Evolutionary conservation across 2,797 vertebrate species (phyloP).

Genomic region (Apogon hyalosoma): DNA sequence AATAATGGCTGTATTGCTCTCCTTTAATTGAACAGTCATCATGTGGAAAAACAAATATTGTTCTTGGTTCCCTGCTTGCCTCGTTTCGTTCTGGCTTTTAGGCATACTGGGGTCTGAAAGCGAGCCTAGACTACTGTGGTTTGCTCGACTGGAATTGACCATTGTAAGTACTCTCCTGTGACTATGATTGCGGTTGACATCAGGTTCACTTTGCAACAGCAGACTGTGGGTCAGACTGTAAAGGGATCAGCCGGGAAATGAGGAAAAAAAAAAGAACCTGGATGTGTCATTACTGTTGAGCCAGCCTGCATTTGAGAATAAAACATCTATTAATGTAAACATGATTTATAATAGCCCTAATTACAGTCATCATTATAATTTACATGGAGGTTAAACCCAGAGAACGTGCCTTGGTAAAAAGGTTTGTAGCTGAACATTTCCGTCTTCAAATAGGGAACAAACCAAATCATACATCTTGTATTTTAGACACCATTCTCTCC

Average conservation of each 20-base stretch:
- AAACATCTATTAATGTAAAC: constrained; percentile 55
- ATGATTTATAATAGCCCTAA: constrained; percentile 58
- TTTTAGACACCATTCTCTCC: constrained; percentile 23
- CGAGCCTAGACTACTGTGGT: constrained; percentile 63
- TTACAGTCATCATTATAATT: constrained; percentile 51
- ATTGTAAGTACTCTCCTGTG: constrained; percentile 70
- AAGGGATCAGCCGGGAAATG: constrained; percentile 62
- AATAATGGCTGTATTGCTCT: constrained; percentile 72
- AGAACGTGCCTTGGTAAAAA: constrained; percentile 26
- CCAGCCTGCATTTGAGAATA: constrained; percentile 38
- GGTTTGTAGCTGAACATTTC: constrained; percentile 39
- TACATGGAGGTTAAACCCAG: constrained; percentile 32
- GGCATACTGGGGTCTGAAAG: constrained; percentile 52
- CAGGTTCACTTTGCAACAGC: constrained; percentile 67
- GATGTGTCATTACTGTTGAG: constrained; percentile 47
- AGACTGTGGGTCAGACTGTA: constrained; percentile 41
- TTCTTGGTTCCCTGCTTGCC: constrained; percentile 74
- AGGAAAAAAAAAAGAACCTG: constrained; percentile 36
- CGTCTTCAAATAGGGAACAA: constrained; percentile 25
- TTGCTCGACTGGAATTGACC: constrained; percentile 66
- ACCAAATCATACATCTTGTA: constrained; percentile 28
- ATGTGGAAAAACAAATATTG: constrained; percentile 85
- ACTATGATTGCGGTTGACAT: constrained; percentile 74
- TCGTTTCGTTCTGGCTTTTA: constrained; percentile 60
- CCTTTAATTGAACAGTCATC: constrained; percentile 78